phyloP scores from a whole-genome alignment of 2,888 invertebrate species.

The Parnassius apollo region DNA sequence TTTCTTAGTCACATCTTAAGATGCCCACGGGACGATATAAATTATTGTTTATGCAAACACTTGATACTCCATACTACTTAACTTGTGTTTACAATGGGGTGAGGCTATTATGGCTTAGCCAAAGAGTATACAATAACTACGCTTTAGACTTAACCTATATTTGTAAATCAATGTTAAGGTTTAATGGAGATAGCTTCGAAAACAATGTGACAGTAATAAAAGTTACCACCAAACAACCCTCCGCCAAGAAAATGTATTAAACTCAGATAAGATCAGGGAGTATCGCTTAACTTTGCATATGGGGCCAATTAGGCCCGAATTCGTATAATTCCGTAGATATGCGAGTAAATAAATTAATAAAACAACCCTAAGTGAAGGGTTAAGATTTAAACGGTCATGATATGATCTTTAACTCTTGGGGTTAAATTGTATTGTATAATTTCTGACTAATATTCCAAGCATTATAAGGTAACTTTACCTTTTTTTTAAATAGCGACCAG shows the following conservation, averaged over 20 bases:
- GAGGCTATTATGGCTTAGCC: too few species aligned
- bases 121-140: too few species aligned
- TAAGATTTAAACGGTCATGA: constrained; percentile 64
- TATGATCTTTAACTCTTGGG: constrained; percentile 58
- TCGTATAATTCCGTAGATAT: constrained; percentile 66
- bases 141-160: too few species aligned
- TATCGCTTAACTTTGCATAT: constrained; percentile 74
- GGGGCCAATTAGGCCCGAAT: constrained; percentile 68
- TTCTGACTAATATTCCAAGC: background rate
- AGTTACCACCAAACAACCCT: constrained; percentile 26
- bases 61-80: too few species aligned
- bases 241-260: constrained; percentile 62
- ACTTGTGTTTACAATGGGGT: too few species aligned
- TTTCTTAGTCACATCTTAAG: too few species aligned
- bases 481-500: too few species aligned
- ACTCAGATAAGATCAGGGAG: constrained; percentile 63
- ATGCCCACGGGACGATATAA: too few species aligned
- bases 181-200: background rate
- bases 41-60: too few species aligned
- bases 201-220: constrained; percentile 4
- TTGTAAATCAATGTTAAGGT: too few species aligned
- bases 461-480: too few species aligned
- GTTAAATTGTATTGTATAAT: constrained; percentile 26
- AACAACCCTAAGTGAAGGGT: constrained; percentile 67
- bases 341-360: constrained; percentile 78